These are phyloP conservation scores for Cataglyphis cursor DNA, from an alignment of 2,888 invertebrate species.

Conservation along the genomic window DNA sequence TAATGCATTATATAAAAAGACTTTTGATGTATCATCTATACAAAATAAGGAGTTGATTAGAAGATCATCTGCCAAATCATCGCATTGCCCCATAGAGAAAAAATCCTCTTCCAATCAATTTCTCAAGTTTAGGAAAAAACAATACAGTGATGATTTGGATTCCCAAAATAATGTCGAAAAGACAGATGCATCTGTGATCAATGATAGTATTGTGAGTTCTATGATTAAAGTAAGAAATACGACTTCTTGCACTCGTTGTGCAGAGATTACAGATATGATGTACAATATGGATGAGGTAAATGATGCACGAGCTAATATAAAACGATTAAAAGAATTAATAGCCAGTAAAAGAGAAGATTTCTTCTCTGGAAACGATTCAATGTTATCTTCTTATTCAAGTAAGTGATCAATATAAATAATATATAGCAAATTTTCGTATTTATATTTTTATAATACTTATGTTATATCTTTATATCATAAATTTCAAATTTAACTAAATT, in stretches of 20 bases:
- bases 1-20: constrained; percentile 3
- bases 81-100: not conserved
- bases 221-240: not conserved
- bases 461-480: not conserved
- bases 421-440: not conserved
- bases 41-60: not conserved
- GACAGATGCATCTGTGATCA: not conserved
- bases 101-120: not conserved
- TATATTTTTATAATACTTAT: constrained; percentile 4
- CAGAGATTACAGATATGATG: constrained; percentile 21
- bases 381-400: constrained; percentile 60
- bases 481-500: not conserved
- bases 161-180: constrained; percentile 4
- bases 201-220: constrained; percentile 9
- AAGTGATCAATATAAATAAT: constrained; percentile 36
- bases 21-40: not conserved
- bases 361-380: constrained; percentile 74
- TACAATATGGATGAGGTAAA: constrained; percentile 62
- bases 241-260: constrained; percentile 1
- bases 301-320: constrained; percentile 71
- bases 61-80: not conserved
- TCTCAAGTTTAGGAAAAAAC: constrained; percentile 2
- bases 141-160: not conserved
- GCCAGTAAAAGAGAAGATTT: constrained; percentile 78
- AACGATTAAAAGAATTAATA: constrained; percentile 75